phyloP scores from a whole-genome alignment of 2,113 vertebrate genomes.

The Ginglymostoma cirratum region DNA sequence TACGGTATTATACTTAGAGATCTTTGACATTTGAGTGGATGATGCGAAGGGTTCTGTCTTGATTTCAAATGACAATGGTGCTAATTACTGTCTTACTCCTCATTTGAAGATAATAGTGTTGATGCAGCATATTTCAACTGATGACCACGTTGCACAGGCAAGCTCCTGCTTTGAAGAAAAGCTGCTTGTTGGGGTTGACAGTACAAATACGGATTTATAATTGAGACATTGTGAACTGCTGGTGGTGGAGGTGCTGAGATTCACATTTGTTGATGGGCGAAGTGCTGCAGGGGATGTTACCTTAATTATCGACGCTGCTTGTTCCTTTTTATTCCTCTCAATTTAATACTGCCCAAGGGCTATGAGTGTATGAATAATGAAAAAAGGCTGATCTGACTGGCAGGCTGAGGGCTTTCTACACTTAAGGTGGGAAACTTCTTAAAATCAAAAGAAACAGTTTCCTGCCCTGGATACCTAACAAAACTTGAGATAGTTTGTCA shows the following conservation, averaged over 20 bases:
- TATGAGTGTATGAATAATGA: constrained; percentile 20
- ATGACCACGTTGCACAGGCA: background rate
- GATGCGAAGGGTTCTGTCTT: background rate
- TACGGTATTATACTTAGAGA: background rate
- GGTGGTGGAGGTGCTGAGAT: background rate
- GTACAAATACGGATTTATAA: background rate
- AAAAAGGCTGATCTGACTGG: background rate
- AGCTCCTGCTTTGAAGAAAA: background rate
- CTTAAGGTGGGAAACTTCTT: background rate
- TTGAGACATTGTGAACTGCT: background rate
- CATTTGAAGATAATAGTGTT: background rate
- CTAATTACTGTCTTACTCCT: background rate
- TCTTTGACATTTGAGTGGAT: background rate
- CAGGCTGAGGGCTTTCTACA: background rate
- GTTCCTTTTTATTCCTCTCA: constrained; percentile 13
- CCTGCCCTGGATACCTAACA: background rate
- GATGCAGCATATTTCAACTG: background rate
- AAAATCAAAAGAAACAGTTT: background rate
- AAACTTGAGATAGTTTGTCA: background rate
- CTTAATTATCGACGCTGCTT: background rate
- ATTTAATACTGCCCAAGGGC: background rate
- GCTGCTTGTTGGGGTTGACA: background rate
- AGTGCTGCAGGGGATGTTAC: background rate
- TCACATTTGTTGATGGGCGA: background rate
- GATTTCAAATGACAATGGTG: background rate